Percentiles rank a stretch among this genome's conserved stretches.
Conservation (phyloP, 2,888 invertebrate species). For the Suillia variegata region DNA sequence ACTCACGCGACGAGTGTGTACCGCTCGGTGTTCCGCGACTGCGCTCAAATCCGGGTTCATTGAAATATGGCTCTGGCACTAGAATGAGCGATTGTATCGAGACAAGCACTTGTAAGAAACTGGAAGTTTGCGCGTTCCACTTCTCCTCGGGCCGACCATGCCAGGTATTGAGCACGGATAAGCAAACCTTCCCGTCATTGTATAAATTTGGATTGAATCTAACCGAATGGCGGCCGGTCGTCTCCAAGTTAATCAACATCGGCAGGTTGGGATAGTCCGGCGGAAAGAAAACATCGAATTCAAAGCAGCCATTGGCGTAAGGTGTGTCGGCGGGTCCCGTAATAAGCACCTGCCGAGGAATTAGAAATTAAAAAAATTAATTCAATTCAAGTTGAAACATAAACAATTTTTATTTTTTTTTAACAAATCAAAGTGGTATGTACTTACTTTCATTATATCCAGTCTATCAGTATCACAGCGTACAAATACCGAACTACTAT, state of each 20-base stretch:
- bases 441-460: slow-evolving; percentile 88
- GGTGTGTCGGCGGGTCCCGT: slow-evolving; percentile 92
- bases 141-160: slow-evolving; percentile 96
- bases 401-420: not conserved
- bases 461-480: slow-evolving; percentile 91
- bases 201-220: slow-evolving; percentile 93
- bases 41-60: slow-evolving; percentile 93
- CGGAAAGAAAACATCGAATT: slow-evolving; percentile 89
- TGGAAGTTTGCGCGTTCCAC: slow-evolving; percentile 95
- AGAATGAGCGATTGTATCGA: slow-evolving; percentile 92
- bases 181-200: slow-evolving; percentile 94
- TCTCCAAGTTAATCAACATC: slow-evolving; percentile 89
- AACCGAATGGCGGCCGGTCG: slow-evolving; percentile 85
- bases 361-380: slow-evolving; percentile 6
- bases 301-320: slow-evolving; percentile 90
- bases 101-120: slow-evolving; percentile 89
- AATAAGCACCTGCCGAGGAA: slow-evolving; percentile 76
- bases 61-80: slow-evolving; percentile 92
- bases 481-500: slow-evolving; percentile 93
- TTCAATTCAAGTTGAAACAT: not conserved
- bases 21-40: slow-evolving; percentile 87
- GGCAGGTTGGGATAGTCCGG: slow-evolving; percentile 83
- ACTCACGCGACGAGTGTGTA: slow-evolving; percentile 87
- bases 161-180: slow-evolving; percentile 95
- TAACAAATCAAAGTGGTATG: too few species aligned